Evolutionary conservation across 2,888 invertebrate genomes (phyloP).

Genomic region (Caenorhabditis sp.): DNA sequence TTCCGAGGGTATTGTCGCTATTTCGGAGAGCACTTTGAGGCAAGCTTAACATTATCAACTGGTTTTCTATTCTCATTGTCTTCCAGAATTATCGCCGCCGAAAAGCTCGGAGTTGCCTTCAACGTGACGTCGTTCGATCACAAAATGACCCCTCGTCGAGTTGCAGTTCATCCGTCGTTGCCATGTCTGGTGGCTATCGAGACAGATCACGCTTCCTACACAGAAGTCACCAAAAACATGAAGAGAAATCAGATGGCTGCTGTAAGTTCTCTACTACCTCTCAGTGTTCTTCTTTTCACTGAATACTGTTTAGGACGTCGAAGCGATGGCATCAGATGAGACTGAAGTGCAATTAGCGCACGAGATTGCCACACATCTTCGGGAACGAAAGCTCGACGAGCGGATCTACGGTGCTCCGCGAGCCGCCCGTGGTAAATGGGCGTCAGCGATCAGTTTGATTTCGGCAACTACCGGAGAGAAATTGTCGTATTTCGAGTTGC

Average conservation of each 20-base stretch:
- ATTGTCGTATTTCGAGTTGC: slow-evolving; percentile 89
- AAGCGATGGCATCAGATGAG: slow-evolving; percentile 93
- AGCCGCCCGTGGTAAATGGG: slow-evolving; percentile 89
- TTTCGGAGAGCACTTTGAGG: slow-evolving; percentile 96
- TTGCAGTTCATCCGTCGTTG: slow-evolving; percentile 93
- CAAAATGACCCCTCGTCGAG: slow-evolving; percentile 91
- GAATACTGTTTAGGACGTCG: slow-evolving; percentile 92
- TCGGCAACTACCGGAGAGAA: slow-evolving; percentile 91
- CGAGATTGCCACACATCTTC: slow-evolving; percentile 96
- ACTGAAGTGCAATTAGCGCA: slow-evolving; percentile 95
- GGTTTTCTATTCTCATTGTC: not conserved
- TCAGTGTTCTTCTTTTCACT: too few relatives aligned
- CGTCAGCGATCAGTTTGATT: slow-evolving; percentile 89
- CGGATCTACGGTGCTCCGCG: slow-evolving; percentile 94
- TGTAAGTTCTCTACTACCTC: slow-evolving; percentile 78
- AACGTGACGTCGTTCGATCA: slow-evolving; percentile 94
- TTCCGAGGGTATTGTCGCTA: slow-evolving; percentile 99
- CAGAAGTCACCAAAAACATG: slow-evolving; percentile 95
- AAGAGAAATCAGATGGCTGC: slow-evolving; percentile 97
- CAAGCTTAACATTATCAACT: slow-evolving; percentile 63
- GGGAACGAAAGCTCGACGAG: slow-evolving; percentile 94
- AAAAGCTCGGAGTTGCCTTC: slow-evolving; percentile 98
- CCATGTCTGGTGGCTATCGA: slow-evolving; percentile 94
- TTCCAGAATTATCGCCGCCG: slow-evolving; percentile 92
- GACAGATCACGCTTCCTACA: slow-evolving; percentile 98